phyloP scores from a whole-genome alignment of 2,797 vertebrate species.

The Sardinella longiceps region DNA sequence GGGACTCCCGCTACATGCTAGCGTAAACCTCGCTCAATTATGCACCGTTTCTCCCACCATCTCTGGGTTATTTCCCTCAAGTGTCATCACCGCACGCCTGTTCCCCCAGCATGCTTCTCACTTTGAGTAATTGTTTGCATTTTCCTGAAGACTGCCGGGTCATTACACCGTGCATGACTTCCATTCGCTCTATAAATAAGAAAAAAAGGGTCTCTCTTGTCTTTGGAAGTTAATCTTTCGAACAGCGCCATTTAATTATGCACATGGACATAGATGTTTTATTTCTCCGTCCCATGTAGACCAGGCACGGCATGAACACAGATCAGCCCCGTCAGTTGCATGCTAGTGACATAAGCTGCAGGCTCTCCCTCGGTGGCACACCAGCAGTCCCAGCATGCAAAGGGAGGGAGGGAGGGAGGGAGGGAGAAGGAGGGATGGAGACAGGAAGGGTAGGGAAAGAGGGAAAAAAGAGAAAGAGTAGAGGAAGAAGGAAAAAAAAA shows the following conservation, averaged over 20 bases:
- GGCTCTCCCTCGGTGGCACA: constrained; percentile 8
- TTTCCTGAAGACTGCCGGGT: neutral
- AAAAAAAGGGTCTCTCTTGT: constrained; percentile 2
- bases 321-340: neutral
- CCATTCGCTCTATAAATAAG: neutral
- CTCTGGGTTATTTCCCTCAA: neutral
- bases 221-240: neutral
- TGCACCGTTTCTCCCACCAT: neutral
- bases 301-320: neutral
- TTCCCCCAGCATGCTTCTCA: neutral
- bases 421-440: neutral
- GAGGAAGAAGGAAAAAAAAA: too few relatives aligned
- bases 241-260: neutral
- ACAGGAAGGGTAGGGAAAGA: neutral
- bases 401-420: too few relatives aligned
- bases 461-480: neutral
- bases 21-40: neutral
- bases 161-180: neutral
- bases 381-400: neutral
- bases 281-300: neutral
- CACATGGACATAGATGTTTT: neutral
- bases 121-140: constrained; percentile 16
- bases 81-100: neutral
- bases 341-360: neutral
- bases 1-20: neutral